Base-by-base conservation (phyloP, 2,113 vertebrate species). In the Apeltes quadracus region DNA sequence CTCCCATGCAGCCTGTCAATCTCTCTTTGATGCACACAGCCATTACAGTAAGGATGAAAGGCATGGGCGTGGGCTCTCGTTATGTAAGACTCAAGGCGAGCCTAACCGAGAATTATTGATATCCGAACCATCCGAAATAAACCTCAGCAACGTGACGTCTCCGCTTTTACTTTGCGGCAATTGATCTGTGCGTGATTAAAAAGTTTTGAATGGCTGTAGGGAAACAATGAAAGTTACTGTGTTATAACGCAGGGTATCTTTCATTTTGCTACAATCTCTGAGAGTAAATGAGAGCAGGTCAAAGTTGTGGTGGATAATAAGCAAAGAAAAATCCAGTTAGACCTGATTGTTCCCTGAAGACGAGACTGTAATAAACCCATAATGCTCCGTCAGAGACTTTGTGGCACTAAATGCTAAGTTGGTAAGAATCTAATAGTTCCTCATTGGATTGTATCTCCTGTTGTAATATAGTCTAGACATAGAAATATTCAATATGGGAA, bases 21-120 rank as follows among this genome's bases (percentile, higher is more conserved):
- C 89, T 87, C 66, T 67, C 84, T 89, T 89, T 91, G 84, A 89
- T 86, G 84, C 81, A 79, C 82, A 82, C 86, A 87, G 77, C 87
- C 87, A 90, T 90, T 88, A 87, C 87, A 88, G 83, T 81, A 76
- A 58, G 82, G 79, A 85, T 84, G 83, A 88, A 87, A 88, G 81
- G 62, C 65, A 83, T 76, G 82, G 84, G 84, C 46, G 46, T 72
- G 69, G 72, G 73, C 75, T 69, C 69, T 68, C 69, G 55, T 89
- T 89, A 88, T 73, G 82, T 86, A 88, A 91, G 82, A 84, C 72
- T 69, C 39, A n/a, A 82, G 82, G 75, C 25, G 1, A 84, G 78
- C 82, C 75, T 62, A 25, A 25, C 54, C 7, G 15, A 75, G 78
- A 85, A 74, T 70, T 75, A 79, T 75, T 87, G 72, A 84, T 73